Percentiles rank a stretch among this genome's conserved stretches.
Evolutionary conservation across 2,888 invertebrate genomes (phyloP).

Genomic region (Podotricha telesiphe): DNA sequence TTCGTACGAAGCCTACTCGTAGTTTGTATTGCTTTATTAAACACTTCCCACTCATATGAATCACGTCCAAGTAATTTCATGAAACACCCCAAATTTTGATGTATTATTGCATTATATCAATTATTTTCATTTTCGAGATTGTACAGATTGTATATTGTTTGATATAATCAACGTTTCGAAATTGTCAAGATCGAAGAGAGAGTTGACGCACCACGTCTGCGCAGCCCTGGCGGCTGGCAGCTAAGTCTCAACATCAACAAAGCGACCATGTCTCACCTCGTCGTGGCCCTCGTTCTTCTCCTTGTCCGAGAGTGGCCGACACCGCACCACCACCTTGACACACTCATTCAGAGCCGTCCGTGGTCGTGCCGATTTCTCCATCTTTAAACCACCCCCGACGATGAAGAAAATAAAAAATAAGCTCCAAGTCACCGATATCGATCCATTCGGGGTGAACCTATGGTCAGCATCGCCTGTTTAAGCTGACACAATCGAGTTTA

Average conservation of each 20-base stretch:
- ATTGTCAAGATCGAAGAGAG: background rate
- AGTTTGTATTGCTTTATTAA: slow-evolving; percentile 28
- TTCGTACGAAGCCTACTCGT: slow-evolving; percentile 17
- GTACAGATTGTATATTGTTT: background rate
- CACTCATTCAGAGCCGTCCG: slow-evolving; percentile 88
- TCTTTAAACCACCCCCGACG: slow-evolving; percentile 61
- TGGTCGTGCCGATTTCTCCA: slow-evolving; percentile 80
- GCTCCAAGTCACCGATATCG: slow-evolving; percentile 77
- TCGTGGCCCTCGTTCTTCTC: slow-evolving; percentile 90
- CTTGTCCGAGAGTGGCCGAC: slow-evolving; percentile 96
- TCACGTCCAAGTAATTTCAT: slow-evolving; percentile 34
- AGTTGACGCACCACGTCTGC: slow-evolving; percentile 49
- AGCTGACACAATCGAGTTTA: slow-evolving; percentile 47
- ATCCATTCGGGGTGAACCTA: slow-evolving; percentile 76
- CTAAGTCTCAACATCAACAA: slow-evolving; percentile 51
- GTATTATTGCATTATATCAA: background rate
- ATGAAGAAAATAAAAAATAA: slow-evolving; percentile 60
- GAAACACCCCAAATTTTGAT: slow-evolving; percentile 19
- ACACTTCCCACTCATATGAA: slow-evolving; percentile 41
- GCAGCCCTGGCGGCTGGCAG: slow-evolving; percentile 52
- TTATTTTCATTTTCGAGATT: background rate
- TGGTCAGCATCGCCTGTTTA: slow-evolving; percentile 72
- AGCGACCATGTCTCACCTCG: slow-evolving; percentile 73
- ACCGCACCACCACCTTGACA: slow-evolving; percentile 98
- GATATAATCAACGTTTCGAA: background rate